Conservation (phyloP, 2,797 vertebrate genomes). For the Bradypodion pumilum region DNA sequence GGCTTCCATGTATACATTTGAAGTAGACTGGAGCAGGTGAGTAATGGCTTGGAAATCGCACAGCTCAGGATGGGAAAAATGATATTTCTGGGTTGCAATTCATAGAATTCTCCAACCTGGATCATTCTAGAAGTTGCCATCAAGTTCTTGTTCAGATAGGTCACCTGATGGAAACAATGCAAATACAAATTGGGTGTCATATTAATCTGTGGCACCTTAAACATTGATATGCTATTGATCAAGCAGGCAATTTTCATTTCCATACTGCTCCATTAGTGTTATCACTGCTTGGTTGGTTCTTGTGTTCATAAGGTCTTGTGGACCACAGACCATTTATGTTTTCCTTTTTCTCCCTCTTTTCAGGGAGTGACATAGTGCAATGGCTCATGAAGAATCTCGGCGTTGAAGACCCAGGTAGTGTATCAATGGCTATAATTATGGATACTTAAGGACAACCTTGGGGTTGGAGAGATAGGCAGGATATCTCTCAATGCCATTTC, state of each 20-base stretch:
- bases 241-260: no score
- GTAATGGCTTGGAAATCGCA: background rate
- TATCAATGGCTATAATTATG: no score
- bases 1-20: background rate
- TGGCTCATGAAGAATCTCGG: slow-evolving; percentile 94
- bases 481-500: no score
- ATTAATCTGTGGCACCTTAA: background rate
- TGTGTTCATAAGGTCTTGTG: background rate
- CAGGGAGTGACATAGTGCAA: slow-evolving; percentile 92
- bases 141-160: background rate
- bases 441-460: no score
- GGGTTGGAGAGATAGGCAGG: no score
- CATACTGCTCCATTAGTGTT: no score
- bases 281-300: no score
- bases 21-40: background rate
- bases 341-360: slow-evolving; percentile 51
- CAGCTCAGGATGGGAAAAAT: no score
- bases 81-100: no score
- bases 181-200: background rate
- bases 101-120: no score
- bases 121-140: no score
- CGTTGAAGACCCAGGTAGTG: slow-evolving; percentile 91
- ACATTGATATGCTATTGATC: no score
- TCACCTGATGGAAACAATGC: background rate
- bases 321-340: background rate